Conservation (phyloP, 2,797 vertebrate species). For the Dipus sagitta region DNA sequence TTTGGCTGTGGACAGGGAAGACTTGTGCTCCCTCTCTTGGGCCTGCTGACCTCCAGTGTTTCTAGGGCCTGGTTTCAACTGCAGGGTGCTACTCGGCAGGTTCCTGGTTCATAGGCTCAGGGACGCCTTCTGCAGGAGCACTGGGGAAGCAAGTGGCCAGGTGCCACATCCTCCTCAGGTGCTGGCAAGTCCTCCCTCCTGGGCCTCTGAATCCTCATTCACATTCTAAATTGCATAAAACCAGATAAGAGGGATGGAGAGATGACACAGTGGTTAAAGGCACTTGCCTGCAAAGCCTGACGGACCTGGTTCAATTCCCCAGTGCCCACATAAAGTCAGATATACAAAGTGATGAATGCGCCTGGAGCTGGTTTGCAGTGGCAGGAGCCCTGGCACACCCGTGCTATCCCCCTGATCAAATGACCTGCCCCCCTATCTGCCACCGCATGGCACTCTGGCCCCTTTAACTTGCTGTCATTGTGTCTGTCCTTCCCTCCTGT, state of each 20-base stretch:
- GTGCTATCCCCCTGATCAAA: neutral
- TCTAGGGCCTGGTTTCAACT: neutral
- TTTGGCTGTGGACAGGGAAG: conserved; percentile 10
- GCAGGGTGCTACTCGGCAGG: neutral
- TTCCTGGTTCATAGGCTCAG: neutral
- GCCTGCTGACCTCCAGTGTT: neutral
- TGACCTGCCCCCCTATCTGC: neutral
- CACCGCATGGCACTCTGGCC: neutral
- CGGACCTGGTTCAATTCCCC: too few relatives aligned
- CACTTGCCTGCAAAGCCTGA: too few relatives aligned
- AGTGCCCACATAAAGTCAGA: too few relatives aligned
- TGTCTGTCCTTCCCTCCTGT: neutral
- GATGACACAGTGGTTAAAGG: too few relatives aligned
- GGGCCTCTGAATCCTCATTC: neutral
- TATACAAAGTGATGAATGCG: too few relatives aligned
- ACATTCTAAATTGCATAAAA: neutral
- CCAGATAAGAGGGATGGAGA: neutral
- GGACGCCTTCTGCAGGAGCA: neutral
- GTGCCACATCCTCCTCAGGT: neutral
- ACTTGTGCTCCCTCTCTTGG: conserved; percentile 2
- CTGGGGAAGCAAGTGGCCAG: neutral
- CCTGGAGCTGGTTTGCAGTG: too few relatives aligned
- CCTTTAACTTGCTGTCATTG: neutral
- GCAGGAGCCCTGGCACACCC: too few relatives aligned
- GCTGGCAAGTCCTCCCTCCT: neutral